Percentiles rank a stretch among this genome's conserved stretches.
Conservation (phyloP, 2,797 vertebrate species). For the Urocyon cinereoargenteus region DNA sequence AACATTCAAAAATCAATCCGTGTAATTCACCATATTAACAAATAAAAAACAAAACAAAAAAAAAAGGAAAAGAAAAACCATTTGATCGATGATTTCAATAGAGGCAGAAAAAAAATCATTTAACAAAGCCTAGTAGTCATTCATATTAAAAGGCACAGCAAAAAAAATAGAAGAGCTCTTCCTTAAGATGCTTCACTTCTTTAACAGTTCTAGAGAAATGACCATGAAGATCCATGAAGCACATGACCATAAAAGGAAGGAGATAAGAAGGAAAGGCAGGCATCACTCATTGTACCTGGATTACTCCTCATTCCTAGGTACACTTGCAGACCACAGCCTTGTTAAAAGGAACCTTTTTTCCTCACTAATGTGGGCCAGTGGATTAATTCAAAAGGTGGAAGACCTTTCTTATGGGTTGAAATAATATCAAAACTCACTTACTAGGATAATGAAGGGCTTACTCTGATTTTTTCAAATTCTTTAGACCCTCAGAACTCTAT, state of each 20-base stretch:
- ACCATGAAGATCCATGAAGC: rapidly evolving
- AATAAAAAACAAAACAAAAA: background rate
- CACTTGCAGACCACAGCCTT: rapidly evolving
- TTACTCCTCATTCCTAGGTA: rapidly evolving
- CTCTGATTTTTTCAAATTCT: background rate
- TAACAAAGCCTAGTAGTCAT: background rate
- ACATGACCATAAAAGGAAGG: background rate
- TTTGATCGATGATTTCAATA: constrained; percentile 18
- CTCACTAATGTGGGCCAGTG: rapidly evolving
- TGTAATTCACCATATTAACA: constrained; percentile 1
- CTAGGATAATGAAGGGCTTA: background rate
- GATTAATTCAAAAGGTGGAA: background rate
- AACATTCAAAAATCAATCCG: background rate
- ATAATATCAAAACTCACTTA: background rate
- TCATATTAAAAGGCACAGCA: background rate
- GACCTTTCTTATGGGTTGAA: background rate
- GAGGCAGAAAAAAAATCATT: background rate
- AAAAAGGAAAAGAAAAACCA: background rate
- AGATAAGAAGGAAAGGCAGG: background rate
- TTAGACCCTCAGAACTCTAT: background rate
- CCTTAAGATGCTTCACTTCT: background rate
- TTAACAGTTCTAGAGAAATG: background rate
- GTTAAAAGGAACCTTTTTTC: too few species aligned
- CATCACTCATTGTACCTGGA: background rate
- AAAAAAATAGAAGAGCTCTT: background rate